Evolutionary conservation across 2,113 vertebrate genomes (phyloP).

Genomic region (Halcyon senegalensis): DNA sequence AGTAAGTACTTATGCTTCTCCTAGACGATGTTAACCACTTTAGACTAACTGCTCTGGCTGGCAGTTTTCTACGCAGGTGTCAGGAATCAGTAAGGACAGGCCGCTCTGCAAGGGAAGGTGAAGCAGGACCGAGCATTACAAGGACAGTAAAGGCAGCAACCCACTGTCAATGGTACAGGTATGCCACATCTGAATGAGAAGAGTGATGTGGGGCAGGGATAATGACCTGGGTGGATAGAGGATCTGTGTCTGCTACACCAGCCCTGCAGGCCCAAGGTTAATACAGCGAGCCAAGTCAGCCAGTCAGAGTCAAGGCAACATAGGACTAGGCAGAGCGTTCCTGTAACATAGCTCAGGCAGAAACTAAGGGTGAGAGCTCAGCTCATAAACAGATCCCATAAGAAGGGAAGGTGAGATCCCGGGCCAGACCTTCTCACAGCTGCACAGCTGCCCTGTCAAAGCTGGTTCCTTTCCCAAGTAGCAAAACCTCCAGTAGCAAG

Average conservation of each 20-base stretch:
- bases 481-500: fast-evolving
- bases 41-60: neutral
- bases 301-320: neutral
- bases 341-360: fast-evolving
- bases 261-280: neutral
- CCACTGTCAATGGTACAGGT: neutral
- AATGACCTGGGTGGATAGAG: fast-evolving
- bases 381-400: fast-evolving
- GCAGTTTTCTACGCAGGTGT: fast-evolving
- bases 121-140: neutral
- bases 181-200: neutral
- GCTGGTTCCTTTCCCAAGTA: fast-evolving
- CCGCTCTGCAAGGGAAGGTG: neutral
- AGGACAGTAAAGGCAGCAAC: fast-evolving
- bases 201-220: fast-evolving
- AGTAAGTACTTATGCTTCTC: neutral
- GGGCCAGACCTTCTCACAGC: neutral
- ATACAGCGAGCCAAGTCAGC: neutral
- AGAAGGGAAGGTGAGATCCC: neutral
- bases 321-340: fast-evolving
- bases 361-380: neutral
- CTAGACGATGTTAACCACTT: neutral
- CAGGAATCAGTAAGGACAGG: neutral
- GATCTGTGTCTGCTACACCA: neutral
- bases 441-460: fast-evolving